These are phyloP conservation scores for Pseudoips prasinana DNA, from an alignment of 2,888 invertebrate species.

Conservation along the genomic window DNA sequence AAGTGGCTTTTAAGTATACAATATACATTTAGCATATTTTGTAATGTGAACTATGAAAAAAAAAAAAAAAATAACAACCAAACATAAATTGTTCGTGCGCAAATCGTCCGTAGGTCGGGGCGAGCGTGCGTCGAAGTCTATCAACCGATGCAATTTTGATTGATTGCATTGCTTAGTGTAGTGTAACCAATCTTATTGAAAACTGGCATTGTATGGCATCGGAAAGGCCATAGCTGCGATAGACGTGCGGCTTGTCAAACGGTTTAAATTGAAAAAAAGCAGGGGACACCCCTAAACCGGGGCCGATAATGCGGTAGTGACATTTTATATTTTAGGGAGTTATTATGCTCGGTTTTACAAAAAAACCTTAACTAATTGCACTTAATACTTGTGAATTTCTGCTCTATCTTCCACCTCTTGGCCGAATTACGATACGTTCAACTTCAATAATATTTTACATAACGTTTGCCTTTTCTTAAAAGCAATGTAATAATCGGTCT, in stretches of 20 bases:
- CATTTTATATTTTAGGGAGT: slow-evolving; percentile 72
- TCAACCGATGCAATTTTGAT: slow-evolving; percentile 79
- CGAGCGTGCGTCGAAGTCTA: slow-evolving; percentile 61
- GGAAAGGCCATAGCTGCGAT: slow-evolving; percentile 72
- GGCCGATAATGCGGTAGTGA: slow-evolving; percentile 60
- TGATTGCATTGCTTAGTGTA: slow-evolving; percentile 82
- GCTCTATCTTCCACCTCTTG: too few species aligned
- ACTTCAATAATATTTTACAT: too few species aligned
- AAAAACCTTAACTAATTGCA: neutral
- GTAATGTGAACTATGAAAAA: slow-evolving; percentile 17
- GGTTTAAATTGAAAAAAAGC: slow-evolving; percentile 78
- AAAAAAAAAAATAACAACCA: slow-evolving; percentile 29
- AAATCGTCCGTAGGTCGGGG: slow-evolving; percentile 49
- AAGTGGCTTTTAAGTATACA: neutral
- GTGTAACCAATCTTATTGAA: slow-evolving; percentile 82
- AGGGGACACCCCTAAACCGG: slow-evolving; percentile 73
- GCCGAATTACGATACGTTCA: too few species aligned
- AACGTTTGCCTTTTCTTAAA: too few species aligned
- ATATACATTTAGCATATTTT: too few species aligned
- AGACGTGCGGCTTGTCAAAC: slow-evolving; percentile 75
- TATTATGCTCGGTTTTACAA: slow-evolving; percentile 36
- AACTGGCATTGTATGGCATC: slow-evolving; percentile 71
- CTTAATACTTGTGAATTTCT: too few species aligned
- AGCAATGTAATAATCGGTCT: too few species aligned
- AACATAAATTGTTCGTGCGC: slow-evolving; percentile 32